Evolutionary conservation across 2,113 vertebrate genomes (phyloP).

Genomic region (Vombatus ursinus): DNA sequence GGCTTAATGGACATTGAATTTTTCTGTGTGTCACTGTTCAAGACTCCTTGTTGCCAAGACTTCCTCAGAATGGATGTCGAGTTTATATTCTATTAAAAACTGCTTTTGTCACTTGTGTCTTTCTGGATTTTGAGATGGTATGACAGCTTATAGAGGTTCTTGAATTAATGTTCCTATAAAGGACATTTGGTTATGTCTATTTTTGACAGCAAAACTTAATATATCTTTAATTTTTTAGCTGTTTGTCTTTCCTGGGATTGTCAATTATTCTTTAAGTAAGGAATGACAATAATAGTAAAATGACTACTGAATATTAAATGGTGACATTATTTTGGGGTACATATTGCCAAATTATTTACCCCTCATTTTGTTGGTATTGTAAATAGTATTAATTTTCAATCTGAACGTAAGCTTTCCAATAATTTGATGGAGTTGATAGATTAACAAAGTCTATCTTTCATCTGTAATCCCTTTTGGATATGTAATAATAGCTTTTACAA

Average conservation of each 20-base stretch:
- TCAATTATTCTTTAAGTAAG: slow-evolving; percentile 5
- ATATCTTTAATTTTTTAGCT: slow-evolving; percentile 43
- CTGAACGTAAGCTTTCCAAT: background rate
- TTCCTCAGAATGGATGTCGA: slow-evolving; percentile 12
- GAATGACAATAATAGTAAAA: background rate
- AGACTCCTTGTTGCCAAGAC: background rate
- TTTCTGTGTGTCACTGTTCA: background rate
- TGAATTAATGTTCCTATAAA: slow-evolving; percentile 75
- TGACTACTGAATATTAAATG: background rate
- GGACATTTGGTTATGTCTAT: slow-evolving; percentile 79
- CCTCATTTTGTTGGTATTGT: background rate
- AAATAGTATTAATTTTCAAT: background rate
- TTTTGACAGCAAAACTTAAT: slow-evolving; percentile 81
- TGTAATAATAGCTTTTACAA: background rate
- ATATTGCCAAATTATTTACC: background rate
- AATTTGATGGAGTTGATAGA: background rate
- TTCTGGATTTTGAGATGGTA: background rate
- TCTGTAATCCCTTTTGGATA: background rate
- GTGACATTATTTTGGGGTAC: slow-evolving; percentile 2
- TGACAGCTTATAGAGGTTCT: slow-evolving; percentile 40
- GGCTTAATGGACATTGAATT: slow-evolving; percentile 16
- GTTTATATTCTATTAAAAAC: background rate
- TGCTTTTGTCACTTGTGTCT: background rate
- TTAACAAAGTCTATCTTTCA: background rate
- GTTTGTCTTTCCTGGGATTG: slow-evolving; percentile 43